A percentile compares a stretch with the other conserved stretches of the same genome.
These are phyloP conservation scores for Zosterops borbonicus DNA, from an alignment of 2,113 vertebrate genomes.

Conservation along the genomic window DNA sequence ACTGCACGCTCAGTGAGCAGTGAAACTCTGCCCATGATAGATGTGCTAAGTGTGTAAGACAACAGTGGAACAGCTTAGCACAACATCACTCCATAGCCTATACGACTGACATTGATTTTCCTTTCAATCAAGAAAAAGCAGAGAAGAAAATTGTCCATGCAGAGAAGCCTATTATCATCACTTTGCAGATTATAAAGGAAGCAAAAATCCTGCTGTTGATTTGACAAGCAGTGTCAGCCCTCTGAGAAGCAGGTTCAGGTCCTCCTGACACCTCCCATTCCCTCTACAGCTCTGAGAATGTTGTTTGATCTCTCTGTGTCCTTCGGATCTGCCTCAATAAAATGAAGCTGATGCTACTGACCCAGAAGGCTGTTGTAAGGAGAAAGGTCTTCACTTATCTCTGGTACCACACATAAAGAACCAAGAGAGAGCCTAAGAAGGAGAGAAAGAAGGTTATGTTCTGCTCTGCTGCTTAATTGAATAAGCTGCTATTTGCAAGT, in stretches of 20 bases:
- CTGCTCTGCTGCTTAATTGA: background rate
- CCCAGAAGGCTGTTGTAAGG: background rate
- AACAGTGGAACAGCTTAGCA: background rate
- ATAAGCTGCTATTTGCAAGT: slow-evolving; percentile 39
- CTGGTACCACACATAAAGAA: background rate
- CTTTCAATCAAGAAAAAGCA: background rate
- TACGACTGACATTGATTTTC: background rate
- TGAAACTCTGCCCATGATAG: background rate
- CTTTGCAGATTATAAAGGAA: background rate
- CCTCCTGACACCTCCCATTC: background rate
- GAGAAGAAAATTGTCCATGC: background rate
- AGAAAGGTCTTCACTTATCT: background rate
- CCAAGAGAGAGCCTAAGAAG: background rate
- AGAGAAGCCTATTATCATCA: background rate
- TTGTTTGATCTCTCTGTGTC: background rate
- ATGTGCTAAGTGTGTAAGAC: background rate
- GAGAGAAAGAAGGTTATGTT: background rate
- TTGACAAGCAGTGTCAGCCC: background rate
- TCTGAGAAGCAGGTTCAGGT: background rate
- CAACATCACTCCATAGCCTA: background rate
- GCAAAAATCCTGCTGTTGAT: background rate
- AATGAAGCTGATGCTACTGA: background rate
- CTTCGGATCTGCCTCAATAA: background rate
- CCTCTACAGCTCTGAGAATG: background rate
- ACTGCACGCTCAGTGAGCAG: background rate